These are phyloP conservation scores for Heliconius hortense DNA, from an alignment of 2,888 invertebrate species.

Conservation along the genomic window DNA sequence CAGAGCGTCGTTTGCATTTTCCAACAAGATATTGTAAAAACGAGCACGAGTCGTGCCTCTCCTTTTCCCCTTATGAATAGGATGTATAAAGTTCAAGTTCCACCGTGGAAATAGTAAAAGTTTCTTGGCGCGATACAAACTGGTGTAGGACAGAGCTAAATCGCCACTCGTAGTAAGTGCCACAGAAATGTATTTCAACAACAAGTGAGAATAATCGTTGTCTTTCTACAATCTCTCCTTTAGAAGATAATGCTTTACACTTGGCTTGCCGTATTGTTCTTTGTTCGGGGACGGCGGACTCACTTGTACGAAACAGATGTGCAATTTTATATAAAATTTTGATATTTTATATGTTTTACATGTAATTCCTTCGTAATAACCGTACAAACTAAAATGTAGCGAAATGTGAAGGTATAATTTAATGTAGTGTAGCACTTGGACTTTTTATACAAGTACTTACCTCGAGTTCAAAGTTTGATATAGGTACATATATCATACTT, in stretches of 20 bases:
- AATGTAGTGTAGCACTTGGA: background rate
- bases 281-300: conserved; percentile 30
- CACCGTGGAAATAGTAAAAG: conserved; percentile 47
- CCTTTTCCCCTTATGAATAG: conserved; percentile 47
- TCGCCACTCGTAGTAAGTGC: conserved; percentile 73
- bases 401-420: background rate
- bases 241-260: conserved; percentile 56
- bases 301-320: conserved; percentile 15
- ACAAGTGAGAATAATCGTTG: conserved; percentile 77
- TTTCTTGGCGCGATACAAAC: conserved; percentile 46
- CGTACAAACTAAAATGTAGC: background rate
- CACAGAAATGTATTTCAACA: conserved; percentile 75
- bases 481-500: no score
- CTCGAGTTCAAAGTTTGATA: background rate
- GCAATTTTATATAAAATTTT: conserved; percentile 12
- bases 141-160: conserved; percentile 69
- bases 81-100: conserved; percentile 62
- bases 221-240: conserved; percentile 59
- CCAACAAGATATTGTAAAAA: conserved; percentile 35
- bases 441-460: background rate
- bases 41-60: conserved; percentile 40
- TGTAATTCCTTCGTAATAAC: background rate
- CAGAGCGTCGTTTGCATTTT: conserved; percentile 52
- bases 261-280: conserved; percentile 39
- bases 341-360: background rate